Evolutionary conservation across 2,888 invertebrate species (phyloP).

Genomic region (Orthonevra nobilis): DNA sequence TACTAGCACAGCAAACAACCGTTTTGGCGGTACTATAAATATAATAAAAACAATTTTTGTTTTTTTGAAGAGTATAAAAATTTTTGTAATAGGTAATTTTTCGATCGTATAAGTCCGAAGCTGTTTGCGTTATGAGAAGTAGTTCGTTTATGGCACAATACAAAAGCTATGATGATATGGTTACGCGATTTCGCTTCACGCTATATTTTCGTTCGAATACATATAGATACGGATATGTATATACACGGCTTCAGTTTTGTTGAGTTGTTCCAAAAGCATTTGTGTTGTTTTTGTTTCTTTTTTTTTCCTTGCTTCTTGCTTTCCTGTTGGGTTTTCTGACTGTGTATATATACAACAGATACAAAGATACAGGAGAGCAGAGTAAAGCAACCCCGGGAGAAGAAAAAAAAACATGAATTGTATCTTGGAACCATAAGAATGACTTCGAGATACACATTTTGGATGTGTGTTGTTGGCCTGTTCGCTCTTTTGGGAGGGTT

Average conservation of each 20-base stretch:
- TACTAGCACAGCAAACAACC: slow-evolving; percentile 59
- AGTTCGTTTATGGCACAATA: slow-evolving; percentile 81
- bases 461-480: slow-evolving; percentile 50
- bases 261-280: slow-evolving; percentile 59
- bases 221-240: slow-evolving; percentile 42
- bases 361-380: slow-evolving; percentile 46
- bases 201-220: slow-evolving; percentile 68
- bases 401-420: slow-evolving; percentile 1
- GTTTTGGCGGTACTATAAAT: slow-evolving; percentile 77
- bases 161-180: slow-evolving; percentile 79
- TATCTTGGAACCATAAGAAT: slow-evolving; percentile 58
- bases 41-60: slow-evolving; percentile 80
- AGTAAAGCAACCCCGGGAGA: slow-evolving; percentile 50
- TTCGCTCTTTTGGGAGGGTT: slow-evolving; percentile 32
- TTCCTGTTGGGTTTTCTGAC: slow-evolving; percentile 67
- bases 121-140: slow-evolving; percentile 81
- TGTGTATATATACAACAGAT: slow-evolving; percentile 49
- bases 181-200: slow-evolving; percentile 73
- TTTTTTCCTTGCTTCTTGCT: slow-evolving; percentile 30
- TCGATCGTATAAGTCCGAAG: slow-evolving; percentile 77
- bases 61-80: slow-evolving; percentile 79
- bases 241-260: slow-evolving; percentile 57
- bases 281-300: slow-evolving; percentile 24
- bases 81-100: slow-evolving; percentile 80
- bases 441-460: slow-evolving; percentile 38